Percentiles rank a stretch among this genome's conserved stretches.
Evolutionary conservation across 2,888 invertebrate genomes (phyloP).

Genomic region (Microctonus aethiopoides): DNA sequence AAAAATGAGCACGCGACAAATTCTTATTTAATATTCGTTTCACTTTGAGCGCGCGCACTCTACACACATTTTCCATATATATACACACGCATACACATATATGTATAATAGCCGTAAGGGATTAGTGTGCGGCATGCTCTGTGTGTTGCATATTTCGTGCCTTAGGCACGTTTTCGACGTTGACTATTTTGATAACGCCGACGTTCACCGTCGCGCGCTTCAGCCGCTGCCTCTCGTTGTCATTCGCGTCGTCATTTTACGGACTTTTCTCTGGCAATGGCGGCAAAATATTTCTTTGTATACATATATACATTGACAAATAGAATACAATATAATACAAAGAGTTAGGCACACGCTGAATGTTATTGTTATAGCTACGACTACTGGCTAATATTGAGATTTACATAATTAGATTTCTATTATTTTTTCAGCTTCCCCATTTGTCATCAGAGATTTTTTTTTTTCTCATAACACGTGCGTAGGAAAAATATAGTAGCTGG

Average conservation of each 20-base stretch:
- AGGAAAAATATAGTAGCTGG: constrained; percentile 50
- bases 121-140: background rate
- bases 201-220: constrained; percentile 27
- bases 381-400: constrained; percentile 58
- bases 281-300: constrained; percentile 7
- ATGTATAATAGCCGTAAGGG: constrained; percentile 13
- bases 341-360: background rate
- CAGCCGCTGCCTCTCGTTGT: constrained; percentile 22
- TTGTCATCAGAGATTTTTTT: constrained; percentile 36
- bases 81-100: too few species aligned
- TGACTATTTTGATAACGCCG: constrained; percentile 62
- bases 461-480: constrained; percentile 54
- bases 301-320: constrained; percentile 17
- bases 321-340: constrained; percentile 4
- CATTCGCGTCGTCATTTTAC: background rate
- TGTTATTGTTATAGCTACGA: constrained; percentile 45
- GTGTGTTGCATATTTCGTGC: constrained; percentile 46
- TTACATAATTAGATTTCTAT: constrained; percentile 63
- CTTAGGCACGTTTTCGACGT: constrained; percentile 50
- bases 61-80: too few species aligned
- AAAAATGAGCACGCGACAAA: constrained; percentile 15
- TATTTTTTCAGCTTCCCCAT: constrained; percentile 50
- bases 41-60: too few species aligned
- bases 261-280: background rate
- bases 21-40: constrained; percentile 5